These are phyloP conservation scores for Sphaeramia orbicularis DNA, from an alignment of 2,797 vertebrate genomes.

Conservation along the genomic window DNA sequence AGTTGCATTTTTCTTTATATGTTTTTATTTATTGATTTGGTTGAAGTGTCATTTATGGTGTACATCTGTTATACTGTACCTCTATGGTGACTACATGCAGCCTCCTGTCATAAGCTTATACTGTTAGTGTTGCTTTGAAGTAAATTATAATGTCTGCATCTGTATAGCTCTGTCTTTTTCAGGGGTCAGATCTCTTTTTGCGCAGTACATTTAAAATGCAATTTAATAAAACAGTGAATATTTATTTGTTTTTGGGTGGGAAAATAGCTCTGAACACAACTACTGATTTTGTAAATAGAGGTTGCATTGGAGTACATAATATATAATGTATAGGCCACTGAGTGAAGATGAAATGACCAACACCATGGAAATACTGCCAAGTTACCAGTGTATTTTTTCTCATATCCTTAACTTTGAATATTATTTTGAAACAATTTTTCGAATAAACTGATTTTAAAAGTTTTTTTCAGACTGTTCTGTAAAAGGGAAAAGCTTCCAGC, in stretches of 20 bases:
- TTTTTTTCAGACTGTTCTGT: slow-evolving; percentile 56
- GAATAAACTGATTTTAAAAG: slow-evolving; percentile 57
- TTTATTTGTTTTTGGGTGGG: slow-evolving; percentile 68
- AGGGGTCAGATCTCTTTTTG: slow-evolving; percentile 58
- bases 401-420: slow-evolving; percentile 34
- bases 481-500: slow-evolving; percentile 71
- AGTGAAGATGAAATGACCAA: slow-evolving; percentile 44
- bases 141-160: slow-evolving; percentile 57
- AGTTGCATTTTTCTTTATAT: slow-evolving; percentile 22
- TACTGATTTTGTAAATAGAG: slow-evolving; percentile 78
- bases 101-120: slow-evolving; percentile 48
- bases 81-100: slow-evolving; percentile 53
- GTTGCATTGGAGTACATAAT: slow-evolving; percentile 46
- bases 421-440: slow-evolving; percentile 63
- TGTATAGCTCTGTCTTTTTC: slow-evolving; percentile 58
- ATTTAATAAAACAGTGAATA: slow-evolving; percentile 54
- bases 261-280: slow-evolving; percentile 55
- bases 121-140: slow-evolving; percentile 64
- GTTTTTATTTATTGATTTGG: slow-evolving; percentile 74
- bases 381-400: slow-evolving; percentile 52
- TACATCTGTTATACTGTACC: slow-evolving; percentile 52
- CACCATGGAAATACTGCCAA: slow-evolving; percentile 66
- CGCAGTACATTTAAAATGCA: slow-evolving; percentile 62
- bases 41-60: slow-evolving; percentile 49
- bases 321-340: slow-evolving; percentile 49